Percentiles rank a stretch among this genome's conserved stretches.
These are phyloP conservation scores for Patiria pectinifera DNA, from an alignment of 53 echinoderm and acorn worm genomes.

Conservation along the genomic window DNA sequence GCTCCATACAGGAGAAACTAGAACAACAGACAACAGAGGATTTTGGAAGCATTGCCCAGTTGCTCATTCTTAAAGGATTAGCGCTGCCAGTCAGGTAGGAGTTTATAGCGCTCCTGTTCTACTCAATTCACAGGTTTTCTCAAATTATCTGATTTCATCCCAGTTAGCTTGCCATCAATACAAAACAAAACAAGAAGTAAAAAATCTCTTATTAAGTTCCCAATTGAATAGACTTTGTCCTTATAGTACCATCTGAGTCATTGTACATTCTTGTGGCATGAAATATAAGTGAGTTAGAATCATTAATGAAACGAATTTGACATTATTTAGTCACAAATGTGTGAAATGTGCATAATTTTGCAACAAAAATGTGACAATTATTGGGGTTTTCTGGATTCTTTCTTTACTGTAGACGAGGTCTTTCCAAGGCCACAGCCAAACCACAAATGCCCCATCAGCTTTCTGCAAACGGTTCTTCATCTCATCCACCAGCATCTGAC, in stretches of 20 bases:
- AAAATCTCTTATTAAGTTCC: background rate
- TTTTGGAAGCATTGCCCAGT: slow-evolving; percentile 80
- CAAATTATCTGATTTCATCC: background rate
- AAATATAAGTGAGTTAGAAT: no score
- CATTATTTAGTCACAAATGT: no score
- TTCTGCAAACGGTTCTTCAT: background rate
- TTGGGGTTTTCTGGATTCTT: background rate
- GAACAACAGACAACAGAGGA: slow-evolving; percentile 74
- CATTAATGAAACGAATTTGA: no score
- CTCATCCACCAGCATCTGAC: background rate
- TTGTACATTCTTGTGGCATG: no score
- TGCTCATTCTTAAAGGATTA: slow-evolving; percentile 80
- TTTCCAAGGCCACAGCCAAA: background rate
- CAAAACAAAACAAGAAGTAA: no score
- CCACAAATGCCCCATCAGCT: background rate
- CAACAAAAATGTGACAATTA: background rate
- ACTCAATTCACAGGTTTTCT: background rate
- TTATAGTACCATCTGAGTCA: no score
- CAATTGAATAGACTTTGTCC: background rate
- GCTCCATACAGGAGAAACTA: slow-evolving; percentile 78
- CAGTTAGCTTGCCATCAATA: no score
- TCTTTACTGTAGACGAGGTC: background rate
- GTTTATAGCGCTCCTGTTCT: background rate
- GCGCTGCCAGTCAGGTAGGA: slow-evolving; percentile 83
- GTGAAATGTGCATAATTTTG: no score